Evolutionary conservation across 2,113 vertebrate genomes (phyloP).

Genomic region (Copsychus sechellarum): DNA sequence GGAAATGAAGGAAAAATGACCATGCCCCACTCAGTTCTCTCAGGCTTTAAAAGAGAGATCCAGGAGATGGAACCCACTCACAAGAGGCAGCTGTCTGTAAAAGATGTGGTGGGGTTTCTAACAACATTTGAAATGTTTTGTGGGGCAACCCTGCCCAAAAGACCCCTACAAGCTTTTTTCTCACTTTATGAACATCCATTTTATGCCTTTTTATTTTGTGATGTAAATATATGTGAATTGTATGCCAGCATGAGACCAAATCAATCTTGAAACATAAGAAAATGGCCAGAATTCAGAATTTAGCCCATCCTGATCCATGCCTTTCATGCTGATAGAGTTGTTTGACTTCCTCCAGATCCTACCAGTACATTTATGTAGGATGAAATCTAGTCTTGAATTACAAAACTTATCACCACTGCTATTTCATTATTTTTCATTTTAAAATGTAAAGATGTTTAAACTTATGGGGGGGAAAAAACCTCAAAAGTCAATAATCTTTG

Average conservation of each 20-base stretch:
- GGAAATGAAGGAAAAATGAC: not conserved
- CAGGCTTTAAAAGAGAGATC: not conserved
- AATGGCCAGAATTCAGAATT: not conserved
- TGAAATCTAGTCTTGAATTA: not conserved
- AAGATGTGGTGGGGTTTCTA: not conserved
- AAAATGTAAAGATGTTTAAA: not conserved
- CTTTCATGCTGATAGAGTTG: not conserved
- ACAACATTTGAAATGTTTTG: not conserved
- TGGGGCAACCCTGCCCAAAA: not conserved
- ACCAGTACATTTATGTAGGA: not conserved
- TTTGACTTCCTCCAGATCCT: not conserved
- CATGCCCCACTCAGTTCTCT: not conserved
- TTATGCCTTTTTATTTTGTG: not conserved
- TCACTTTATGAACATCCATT: not conserved
- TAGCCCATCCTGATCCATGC: not conserved
- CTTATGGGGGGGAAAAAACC: not conserved
- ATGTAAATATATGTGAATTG: not conserved
- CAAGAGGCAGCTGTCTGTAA: not conserved
- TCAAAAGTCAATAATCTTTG: not conserved
- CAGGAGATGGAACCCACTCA: not conserved
- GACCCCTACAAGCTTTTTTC: not conserved
- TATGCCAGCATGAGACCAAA: not conserved
- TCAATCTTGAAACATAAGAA: not conserved
- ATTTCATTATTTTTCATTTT: not conserved
- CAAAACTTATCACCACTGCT: not conserved